Base-by-base conservation (phyloP, 2,888 invertebrate species). In the Drosophila cyrtoloma region DNA sequence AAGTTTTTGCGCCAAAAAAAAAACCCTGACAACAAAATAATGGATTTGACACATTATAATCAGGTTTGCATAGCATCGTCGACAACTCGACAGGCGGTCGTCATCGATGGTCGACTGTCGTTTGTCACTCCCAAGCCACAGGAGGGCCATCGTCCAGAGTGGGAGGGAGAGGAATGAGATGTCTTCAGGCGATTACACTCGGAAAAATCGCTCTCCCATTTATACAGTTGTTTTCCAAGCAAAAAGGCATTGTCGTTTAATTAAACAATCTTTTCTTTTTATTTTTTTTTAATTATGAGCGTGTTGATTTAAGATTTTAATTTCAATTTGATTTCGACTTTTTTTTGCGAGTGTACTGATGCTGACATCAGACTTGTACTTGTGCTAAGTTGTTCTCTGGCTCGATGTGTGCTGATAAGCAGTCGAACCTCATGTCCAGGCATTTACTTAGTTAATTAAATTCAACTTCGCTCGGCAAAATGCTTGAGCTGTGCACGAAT, bases 401-500 rank as follows among this genome's bases (percentile, higher is more conserved):
- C 56, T 56, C 56, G 37, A 52, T 55, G 50, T 67, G 69, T 69
- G 53, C 60, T 69, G 76, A 84, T 87, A 87, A 79, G 77, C 71
- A 82, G 71, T 58, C 47, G 50, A 63, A 42, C 60, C 82, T 78
- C 84, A 78, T 85, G 87, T 80, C 80, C 79, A 74, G 70, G 77
- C 90, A 88, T 90, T 90, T 88, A 88, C 87, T 88, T 89, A 90
- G 90, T 91, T 90, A 90, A 90, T 90, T 91, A 91, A 91, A 90
- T 91, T 88, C 81, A 85, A 80, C 81, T 81, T 81, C 74, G 80
- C 79, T 60, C 64, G 73, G 68, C 51, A 65, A 71, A 73, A 63
- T 74, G 64, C 60, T 59, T 52, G 61, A 37, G 64, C 37, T 69
- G 79, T 75, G 66, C 66, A 44, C 7, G 59, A 28, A 22, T 47